Evolutionary conservation across 2,797 vertebrate genomes (phyloP).

Genomic region (Etheostoma perlongum): DNA sequence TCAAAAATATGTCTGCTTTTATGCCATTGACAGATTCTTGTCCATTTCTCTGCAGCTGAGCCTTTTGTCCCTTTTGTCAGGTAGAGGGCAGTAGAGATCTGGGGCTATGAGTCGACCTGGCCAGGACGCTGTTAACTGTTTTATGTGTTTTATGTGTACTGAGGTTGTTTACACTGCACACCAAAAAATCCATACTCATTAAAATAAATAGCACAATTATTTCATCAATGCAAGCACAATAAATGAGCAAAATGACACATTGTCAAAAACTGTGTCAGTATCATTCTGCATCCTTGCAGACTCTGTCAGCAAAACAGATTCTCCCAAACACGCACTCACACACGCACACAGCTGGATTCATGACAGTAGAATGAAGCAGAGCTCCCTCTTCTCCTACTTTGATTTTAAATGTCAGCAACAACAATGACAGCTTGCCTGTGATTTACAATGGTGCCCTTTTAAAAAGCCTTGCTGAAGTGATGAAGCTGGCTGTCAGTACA

Average conservation of each 20-base stretch:
- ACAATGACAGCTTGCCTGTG: conserved; percentile 65
- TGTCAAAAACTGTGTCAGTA: conserved; percentile 21
- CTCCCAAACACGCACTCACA: background rate
- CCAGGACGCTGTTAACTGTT: conserved; percentile 15
- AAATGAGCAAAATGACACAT: conserved; percentile 23
- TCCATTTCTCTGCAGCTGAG: conserved; percentile 5
- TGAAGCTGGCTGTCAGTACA: conserved; percentile 64
- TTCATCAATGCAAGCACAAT: conserved; percentile 19
- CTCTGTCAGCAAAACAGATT: conserved; percentile 14
- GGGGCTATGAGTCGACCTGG: background rate
- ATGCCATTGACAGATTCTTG: background rate
- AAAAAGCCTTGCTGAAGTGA: conserved; percentile 66
- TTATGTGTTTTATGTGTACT: conserved; percentile 7
- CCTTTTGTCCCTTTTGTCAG: conserved; percentile 20
- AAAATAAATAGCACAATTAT: conserved; percentile 20
- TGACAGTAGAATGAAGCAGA: conserved; percentile 33
- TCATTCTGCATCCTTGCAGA: background rate
- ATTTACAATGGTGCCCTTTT: conserved; percentile 80
- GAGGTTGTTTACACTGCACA: conserved; percentile 22
- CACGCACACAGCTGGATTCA: conserved; percentile 36
- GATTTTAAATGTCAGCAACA: conserved; percentile 76
- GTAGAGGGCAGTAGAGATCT: conserved; percentile 75
- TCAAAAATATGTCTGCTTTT: background rate
- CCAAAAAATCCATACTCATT: conserved; percentile 38
- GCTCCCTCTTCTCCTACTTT: conserved; percentile 47